phyloP scores from a whole-genome alignment of 2,113 vertebrate genomes.

The Tragelaphus buxtoni region DNA sequence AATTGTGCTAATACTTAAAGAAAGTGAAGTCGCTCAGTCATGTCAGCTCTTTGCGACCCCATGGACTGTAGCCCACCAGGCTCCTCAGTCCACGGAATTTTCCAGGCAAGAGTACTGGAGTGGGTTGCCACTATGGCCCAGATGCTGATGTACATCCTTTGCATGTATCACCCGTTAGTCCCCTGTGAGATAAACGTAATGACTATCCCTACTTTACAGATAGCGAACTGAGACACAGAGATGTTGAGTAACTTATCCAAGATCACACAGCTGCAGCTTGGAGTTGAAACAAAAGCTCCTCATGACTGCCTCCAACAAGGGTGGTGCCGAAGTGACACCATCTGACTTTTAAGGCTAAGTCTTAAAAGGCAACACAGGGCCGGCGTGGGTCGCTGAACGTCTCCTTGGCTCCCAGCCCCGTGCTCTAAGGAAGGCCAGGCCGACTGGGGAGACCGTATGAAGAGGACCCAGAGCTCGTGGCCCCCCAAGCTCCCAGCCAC shows the following conservation, averaged over 20 bases:
- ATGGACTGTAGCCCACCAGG: no score
- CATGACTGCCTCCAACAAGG: neutral
- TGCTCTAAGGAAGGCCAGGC: constrained; percentile 39
- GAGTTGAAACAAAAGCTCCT: neutral
- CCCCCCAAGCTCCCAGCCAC: neutral
- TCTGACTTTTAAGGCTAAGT: neutral
- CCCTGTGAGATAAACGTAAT: neutral
- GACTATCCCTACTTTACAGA: neutral
- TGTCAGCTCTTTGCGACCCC: no score
- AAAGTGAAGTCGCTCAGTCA: no score
- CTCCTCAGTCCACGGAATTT: no score
- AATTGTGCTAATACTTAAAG: neutral
- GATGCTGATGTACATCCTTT: neutral
- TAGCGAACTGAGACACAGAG: neutral
- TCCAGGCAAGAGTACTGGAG: no score
- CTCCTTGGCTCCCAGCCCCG: no score
- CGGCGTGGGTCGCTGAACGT: neutral
- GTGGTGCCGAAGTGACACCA: neutral
- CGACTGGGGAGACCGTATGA: constrained; percentile 59
- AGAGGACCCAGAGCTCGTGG: constrained; percentile 91
- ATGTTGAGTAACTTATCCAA: neutral
- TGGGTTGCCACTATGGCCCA: no score
- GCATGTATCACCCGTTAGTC: no score
- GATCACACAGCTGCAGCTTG: neutral
- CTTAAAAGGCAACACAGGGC: rapidly evolving